phyloP scores from a whole-genome alignment of 64 coral and sea anemone genomes.

The Montipora efflorescens region DNA sequence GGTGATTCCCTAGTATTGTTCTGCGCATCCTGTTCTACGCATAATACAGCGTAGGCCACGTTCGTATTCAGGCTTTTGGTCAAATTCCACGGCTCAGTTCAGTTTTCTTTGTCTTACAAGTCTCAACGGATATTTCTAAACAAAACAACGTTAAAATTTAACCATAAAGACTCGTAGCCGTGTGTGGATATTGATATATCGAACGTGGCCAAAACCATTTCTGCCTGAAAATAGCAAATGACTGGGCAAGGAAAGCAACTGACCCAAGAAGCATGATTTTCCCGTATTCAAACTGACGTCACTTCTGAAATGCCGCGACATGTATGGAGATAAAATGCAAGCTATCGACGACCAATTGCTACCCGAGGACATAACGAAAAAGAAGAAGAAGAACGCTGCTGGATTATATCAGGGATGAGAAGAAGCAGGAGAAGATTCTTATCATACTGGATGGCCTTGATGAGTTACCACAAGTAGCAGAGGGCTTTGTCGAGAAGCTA shows the following conservation, averaged over 20 bases:
- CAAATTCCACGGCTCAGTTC: too few species aligned
- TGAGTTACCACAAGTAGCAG: background rate
- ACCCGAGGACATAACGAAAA: background rate
- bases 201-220: too few species aligned
- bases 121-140: too few species aligned
- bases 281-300: background rate
- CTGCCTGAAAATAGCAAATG: constrained; percentile 16
- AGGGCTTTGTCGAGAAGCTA: background rate
- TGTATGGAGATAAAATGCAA: constrained; percentile 3
- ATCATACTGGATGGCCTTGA: constrained; percentile 39
- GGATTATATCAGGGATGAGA: background rate
- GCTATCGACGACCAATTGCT: constrained; percentile 42
- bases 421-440: constrained; percentile 4
- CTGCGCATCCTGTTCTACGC: too few species aligned
- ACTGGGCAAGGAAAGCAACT: constrained; percentile 20
- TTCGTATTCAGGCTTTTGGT: too few species aligned
- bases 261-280: background rate
- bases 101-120: too few species aligned
- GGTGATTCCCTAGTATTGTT: too few species aligned
- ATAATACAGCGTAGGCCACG: too few species aligned
- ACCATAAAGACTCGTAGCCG: too few species aligned
- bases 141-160: too few species aligned
- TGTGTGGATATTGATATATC: too few species aligned
- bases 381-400: background rate
- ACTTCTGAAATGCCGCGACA: constrained; percentile 25